Evolutionary conservation across 2,888 invertebrate genomes (phyloP), one percentile per base, ranked within the genome.

Genomic region (Parnassius orleans): DNA sequence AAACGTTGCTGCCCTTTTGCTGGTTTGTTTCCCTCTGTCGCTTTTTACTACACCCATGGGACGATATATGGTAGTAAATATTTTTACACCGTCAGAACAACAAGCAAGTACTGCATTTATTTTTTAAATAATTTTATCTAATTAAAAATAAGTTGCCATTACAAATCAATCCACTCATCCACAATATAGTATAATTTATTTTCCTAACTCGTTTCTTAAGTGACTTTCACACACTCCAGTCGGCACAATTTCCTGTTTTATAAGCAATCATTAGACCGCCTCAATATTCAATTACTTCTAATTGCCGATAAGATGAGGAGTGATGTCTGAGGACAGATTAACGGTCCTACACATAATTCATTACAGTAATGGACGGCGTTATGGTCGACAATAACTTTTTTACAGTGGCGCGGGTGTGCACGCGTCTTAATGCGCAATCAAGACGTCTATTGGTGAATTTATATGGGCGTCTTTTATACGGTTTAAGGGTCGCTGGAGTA

Each of bases 221-320:
- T 47, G 66, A 51, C 46, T 53, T 51, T 47, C 60, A 75, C 74
- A 78, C 74, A 71, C 72, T 64, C 64, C 71, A 41, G 58, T 43
- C 66, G 60, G 68, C 65, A 70, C 69, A 72, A 77, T 78, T 75
- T 72, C 69, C 68, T 74, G 74, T 86, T 88, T 87, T 88, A 87
- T 83, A 86, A 78, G 82, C 85, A 81, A 84, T 84, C 81, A 77
- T 83, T 75, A 73, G 53, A 71, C 72, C 69, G 75, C 72, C 77
- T 86, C 86, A 84, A 87, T 89, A 87, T 87, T 87, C 86, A 86
- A 87, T 89, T 87, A 87, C 77, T 14, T 48, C 24, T 69, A 69
- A 68, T 67, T 64, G 54, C 60, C 63, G 60, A 67, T 64, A 77
- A 79, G 84, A 82, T 82, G 84, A 83, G 81, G 78, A 77, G 76